These are phyloP conservation scores for Sylvicapra grimmia DNA, from an alignment of 2,113 vertebrate species.

Conservation along the genomic window DNA sequence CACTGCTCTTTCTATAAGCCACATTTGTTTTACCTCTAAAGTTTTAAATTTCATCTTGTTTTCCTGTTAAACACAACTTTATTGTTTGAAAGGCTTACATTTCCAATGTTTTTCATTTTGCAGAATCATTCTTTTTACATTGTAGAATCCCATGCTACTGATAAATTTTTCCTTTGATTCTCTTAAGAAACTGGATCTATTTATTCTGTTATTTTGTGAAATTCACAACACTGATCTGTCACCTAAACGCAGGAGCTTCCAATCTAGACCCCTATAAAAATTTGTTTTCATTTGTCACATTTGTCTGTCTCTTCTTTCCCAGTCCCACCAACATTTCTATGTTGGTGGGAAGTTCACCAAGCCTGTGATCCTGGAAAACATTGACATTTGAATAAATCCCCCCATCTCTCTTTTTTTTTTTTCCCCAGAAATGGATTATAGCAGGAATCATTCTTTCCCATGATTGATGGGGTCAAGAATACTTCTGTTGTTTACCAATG, in stretches of 20 bases:
- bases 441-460: neutral
- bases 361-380: neutral
- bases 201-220: neutral
- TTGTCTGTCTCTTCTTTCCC: neutral
- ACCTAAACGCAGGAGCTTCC: neutral
- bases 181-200: neutral
- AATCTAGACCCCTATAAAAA: neutral
- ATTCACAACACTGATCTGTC: neutral
- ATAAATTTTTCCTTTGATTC: neutral
- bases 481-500: neutral
- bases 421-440: neutral
- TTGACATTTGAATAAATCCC: neutral
- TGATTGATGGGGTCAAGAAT: neutral
- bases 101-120: neutral
- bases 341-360: neutral
- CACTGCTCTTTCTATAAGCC: neutral
- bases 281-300: neutral
- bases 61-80: neutral
- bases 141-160: neutral
- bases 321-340: neutral
- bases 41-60: neutral
- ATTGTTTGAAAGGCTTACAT: neutral
- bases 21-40: neutral
- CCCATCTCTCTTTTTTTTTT: neutral
- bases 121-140: neutral